These are phyloP conservation scores for Anguilla marmorata DNA, from an alignment of 2,797 vertebrate genomes.

Conservation along the genomic window DNA sequence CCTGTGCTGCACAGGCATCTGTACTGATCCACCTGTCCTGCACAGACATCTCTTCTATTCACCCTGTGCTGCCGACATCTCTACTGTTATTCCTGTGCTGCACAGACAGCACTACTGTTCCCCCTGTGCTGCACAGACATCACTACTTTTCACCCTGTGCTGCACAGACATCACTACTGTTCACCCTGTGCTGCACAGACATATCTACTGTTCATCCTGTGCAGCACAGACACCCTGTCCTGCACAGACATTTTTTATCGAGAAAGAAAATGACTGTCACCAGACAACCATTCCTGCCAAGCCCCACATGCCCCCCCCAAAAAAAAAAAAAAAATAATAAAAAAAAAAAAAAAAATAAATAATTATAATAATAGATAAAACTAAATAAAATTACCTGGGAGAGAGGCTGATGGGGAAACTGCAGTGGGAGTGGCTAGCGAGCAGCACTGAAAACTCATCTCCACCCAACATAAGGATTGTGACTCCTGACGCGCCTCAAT, in stretches of 20 bases:
- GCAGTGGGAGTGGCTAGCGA: neutral
- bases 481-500: no score
- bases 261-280: neutral
- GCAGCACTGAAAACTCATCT: neutral
- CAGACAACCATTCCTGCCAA: neutral
- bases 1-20: neutral
- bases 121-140: neutral
- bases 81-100: no score
- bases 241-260: neutral
- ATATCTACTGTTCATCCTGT: neutral
- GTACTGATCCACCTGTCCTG: neutral
- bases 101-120: neutral
- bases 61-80: neutral
- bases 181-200: neutral
- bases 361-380: no score
- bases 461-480: neutral
- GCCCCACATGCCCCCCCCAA: neutral
- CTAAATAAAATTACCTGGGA: no score
- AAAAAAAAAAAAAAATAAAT: no score
- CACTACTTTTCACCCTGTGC: neutral
- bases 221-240: neutral
- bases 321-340: neutral
- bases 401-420: no score
- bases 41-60: neutral
- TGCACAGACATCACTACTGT: neutral